These are phyloP conservation scores for Calliphora vomitoria DNA, from an alignment of 2,888 invertebrate species.

Conservation along the genomic window DNA sequence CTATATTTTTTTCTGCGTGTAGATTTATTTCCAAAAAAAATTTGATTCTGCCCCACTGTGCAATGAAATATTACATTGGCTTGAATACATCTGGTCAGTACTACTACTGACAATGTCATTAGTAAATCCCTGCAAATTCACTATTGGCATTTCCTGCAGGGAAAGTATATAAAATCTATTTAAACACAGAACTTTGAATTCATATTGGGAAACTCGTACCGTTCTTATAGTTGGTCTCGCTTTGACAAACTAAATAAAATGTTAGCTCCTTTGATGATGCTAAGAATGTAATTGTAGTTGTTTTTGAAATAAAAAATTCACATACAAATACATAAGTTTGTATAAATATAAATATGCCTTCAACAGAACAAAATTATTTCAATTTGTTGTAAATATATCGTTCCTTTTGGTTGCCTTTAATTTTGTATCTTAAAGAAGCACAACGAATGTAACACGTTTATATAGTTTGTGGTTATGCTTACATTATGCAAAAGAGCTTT, in stretches of 20 bases:
- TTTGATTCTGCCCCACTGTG: too few species aligned
- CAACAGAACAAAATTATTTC: neutral
- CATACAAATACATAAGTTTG: neutral
- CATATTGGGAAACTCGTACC: too few species aligned
- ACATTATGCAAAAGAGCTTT: slow-evolving; percentile 49
- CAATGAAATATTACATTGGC: too few species aligned
- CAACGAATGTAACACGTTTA: slow-evolving; percentile 12
- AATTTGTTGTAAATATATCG: slow-evolving; percentile 18
- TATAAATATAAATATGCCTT: slow-evolving; percentile 7
- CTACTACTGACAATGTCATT: too few species aligned
- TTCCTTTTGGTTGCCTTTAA: slow-evolving; percentile 11
- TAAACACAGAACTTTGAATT: too few species aligned
- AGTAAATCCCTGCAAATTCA: too few species aligned
- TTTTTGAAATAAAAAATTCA: neutral
- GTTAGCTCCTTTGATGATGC: neutral
- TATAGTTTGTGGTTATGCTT: slow-evolving; percentile 49
- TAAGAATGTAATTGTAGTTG: slow-evolving; percentile 18
- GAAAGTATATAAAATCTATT: too few species aligned
- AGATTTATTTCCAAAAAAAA: too few species aligned
- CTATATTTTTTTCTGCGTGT: too few species aligned
- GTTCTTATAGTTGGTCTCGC: neutral
- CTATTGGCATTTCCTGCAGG: too few species aligned
- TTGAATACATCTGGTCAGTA: too few species aligned
- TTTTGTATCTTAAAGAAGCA: slow-evolving; percentile 39
- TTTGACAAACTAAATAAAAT: neutral